These are phyloP conservation scores for Vidua macroura DNA, from an alignment of 2,113 vertebrate species.

Conservation along the genomic window DNA sequence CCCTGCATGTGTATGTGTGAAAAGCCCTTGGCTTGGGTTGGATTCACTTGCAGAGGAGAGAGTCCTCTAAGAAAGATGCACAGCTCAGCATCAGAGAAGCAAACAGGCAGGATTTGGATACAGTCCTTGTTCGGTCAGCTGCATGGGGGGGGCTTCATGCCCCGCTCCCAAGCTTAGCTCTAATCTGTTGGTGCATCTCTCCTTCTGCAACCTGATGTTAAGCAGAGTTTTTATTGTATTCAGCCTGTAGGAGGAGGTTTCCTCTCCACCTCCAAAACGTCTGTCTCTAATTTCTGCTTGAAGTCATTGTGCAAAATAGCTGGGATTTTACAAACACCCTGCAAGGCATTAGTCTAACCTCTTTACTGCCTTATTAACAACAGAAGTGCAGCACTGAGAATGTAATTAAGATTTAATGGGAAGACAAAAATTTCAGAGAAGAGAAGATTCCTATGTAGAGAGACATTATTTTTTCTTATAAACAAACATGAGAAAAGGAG, in stretches of 20 bases:
- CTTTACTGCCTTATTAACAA: neutral
- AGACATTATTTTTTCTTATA: neutral
- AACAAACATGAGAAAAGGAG: neutral
- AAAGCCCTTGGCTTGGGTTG: neutral
- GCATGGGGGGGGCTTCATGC: neutral
- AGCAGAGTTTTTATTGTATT: neutral
- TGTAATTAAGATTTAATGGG: neutral
- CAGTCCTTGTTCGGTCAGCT: neutral
- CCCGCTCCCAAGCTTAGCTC: neutral
- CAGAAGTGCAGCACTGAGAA: neutral
- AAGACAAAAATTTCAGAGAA: neutral
- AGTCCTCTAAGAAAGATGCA: neutral
- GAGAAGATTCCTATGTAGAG: neutral
- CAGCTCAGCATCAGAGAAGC: fast-evolving
- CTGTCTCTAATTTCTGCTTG: neutral
- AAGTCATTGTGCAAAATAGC: neutral
- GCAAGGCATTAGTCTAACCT: neutral
- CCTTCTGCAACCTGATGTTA: neutral
- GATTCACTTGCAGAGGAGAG: neutral
- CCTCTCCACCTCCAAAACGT: neutral
- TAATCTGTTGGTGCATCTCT: fast-evolving
- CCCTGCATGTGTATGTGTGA: neutral
- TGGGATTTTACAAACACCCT: neutral
- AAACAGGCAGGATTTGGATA: neutral
- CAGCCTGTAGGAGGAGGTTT: neutral